Percentiles rank a stretch among this genome's conserved stretches.
Evolutionary conservation across 2,797 vertebrate species (phyloP).

Genomic region (Fistularia commersonii): DNA sequence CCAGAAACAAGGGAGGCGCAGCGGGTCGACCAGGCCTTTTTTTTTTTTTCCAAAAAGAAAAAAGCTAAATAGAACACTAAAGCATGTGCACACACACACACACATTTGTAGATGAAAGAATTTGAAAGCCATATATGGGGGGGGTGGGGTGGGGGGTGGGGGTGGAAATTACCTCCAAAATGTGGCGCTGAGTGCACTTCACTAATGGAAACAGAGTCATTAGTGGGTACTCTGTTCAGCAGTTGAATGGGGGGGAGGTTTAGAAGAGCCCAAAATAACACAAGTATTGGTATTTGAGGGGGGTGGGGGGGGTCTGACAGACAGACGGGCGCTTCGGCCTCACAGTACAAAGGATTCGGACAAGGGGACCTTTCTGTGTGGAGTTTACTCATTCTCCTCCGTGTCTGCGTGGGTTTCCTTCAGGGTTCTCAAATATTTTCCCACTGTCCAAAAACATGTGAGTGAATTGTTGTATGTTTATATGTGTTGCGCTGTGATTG

Average conservation of each 20-base stretch:
- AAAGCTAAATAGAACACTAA: slow-evolving; percentile 57
- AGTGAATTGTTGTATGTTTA: no score
- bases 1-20: slow-evolving; percentile 58
- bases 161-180: slow-evolving; percentile 62
- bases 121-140: neutral
- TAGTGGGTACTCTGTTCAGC: slow-evolving; percentile 28
- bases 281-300: no score
- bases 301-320: no score
- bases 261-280: slow-evolving; percentile 34
- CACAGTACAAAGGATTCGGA: no score
- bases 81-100: slow-evolving; percentile 43
- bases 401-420: no score
- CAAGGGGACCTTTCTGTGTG: no score
- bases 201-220: slow-evolving; percentile 37
- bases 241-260: slow-evolving; percentile 34
- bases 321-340: no score
- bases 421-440: no score
- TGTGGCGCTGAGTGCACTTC: slow-evolving; percentile 53
- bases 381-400: no score
- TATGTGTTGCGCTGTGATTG: no score
- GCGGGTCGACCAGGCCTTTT: slow-evolving; percentile 23
- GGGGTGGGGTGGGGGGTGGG: slow-evolving; percentile 2
- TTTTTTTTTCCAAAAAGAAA: slow-evolving; percentile 52
- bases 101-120: no score
- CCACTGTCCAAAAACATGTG: no score